phyloP scores from a whole-genome alignment of 1,140 invertebrate species.

The Euschistus heros region DNA sequence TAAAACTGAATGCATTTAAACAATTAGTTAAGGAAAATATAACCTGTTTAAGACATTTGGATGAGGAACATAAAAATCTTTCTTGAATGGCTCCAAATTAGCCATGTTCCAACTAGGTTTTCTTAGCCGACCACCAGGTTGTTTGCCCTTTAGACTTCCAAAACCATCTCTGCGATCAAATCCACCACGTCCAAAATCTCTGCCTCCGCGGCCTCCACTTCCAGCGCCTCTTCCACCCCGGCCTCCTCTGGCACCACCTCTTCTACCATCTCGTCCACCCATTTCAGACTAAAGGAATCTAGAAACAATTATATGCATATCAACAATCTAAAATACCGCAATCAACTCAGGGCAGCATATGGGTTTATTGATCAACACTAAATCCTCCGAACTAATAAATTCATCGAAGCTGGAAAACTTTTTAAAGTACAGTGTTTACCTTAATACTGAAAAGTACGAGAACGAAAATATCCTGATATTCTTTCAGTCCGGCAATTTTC shows the following conservation, averaged over 20 bases:
- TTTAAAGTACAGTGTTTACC: not conserved
- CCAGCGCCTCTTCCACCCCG: slow-evolving; percentile 21
- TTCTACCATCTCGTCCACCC: slow-evolving; percentile 7
- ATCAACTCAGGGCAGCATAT: no score
- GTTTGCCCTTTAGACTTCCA: slow-evolving; percentile 35
- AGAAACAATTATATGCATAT: not conserved
- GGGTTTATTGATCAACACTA: slow-evolving; percentile 6
- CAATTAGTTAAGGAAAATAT: slow-evolving; percentile 13
- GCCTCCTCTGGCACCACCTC: slow-evolving; percentile 21
- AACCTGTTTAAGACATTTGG: slow-evolving; percentile 56
- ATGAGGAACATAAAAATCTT: slow-evolving; percentile 86
- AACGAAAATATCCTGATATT: not conserved
- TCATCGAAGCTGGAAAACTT: no score
- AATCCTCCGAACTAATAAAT: no score
- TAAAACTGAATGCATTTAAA: no score
- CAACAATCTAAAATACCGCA: no score
- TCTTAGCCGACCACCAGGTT: slow-evolving; percentile 65
- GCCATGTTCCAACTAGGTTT: slow-evolving; percentile 76
- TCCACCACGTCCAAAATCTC: slow-evolving; percentile 30
- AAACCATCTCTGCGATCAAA: slow-evolving; percentile 21
- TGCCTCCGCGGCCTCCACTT: slow-evolving; percentile 18
- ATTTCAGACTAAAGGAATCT: not conserved
- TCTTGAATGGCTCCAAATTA: slow-evolving; percentile 69
- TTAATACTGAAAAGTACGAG: not conserved
- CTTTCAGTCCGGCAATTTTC: not conserved